A percentile compares a stretch with the other conserved stretches of the same genome.
Conservation (phyloP, 2,888 invertebrate genomes). For the Protodeltote pygarga region DNA sequence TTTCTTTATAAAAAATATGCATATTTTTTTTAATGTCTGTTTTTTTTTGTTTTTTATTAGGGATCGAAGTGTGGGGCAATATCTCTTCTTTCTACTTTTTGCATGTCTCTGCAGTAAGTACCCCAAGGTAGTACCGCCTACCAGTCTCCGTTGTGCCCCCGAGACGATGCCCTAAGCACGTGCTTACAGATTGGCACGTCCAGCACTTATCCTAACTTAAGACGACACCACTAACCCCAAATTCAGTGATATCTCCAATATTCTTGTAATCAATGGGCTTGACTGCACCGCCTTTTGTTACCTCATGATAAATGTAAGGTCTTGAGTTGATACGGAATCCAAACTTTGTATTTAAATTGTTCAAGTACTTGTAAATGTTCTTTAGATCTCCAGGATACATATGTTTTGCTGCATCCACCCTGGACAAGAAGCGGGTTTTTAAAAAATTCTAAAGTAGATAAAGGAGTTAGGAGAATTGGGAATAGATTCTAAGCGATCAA, state of each 20-base stretch:
- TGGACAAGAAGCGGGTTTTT: constrained; percentile 69
- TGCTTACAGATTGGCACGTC: no score
- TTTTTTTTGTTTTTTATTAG: no score
- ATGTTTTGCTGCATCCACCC: constrained; percentile 92
- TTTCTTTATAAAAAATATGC: no score
- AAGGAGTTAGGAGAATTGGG: neutral
- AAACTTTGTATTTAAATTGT: constrained; percentile 86
- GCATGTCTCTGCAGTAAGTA: no score
- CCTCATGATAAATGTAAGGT: constrained; percentile 91
- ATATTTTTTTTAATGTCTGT: no score
- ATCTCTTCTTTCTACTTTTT: no score
- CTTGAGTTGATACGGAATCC: constrained; percentile 87
- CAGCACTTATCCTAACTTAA: no score
- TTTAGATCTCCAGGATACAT: constrained; percentile 91
- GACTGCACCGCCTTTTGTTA: constrained; percentile 88
- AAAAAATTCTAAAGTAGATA: no score
- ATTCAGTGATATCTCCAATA: constrained; percentile 91
- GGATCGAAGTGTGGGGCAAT: no score
- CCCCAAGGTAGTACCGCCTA: no score
- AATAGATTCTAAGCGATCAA: neutral
- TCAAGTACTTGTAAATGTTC: constrained; percentile 87
- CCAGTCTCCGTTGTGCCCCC: no score
- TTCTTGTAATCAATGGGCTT: constrained; percentile 77
- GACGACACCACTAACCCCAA: constrained; percentile 81
- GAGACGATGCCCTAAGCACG: no score